Base-by-base conservation (phyloP, 2,113 vertebrate genomes). In the Lathamus discolor region DNA sequence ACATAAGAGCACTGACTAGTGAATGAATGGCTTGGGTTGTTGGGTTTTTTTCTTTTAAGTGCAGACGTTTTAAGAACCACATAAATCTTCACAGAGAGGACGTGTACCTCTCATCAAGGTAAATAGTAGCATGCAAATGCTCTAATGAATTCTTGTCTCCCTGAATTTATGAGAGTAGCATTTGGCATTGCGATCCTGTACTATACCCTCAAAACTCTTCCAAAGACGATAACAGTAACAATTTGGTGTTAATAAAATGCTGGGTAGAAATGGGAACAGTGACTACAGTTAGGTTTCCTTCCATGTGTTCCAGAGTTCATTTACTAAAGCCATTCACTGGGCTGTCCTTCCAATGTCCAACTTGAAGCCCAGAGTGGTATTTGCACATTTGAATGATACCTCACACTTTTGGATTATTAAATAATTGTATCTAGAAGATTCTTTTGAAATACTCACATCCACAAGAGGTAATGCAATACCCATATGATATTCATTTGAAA, bases 51-150 rank as follows among this genome's bases (percentile, higher is more conserved):
- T 17, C 18, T 67, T 51, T 24, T 33, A 12, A 61, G 29, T 6
- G 11, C 57, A 59, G 87, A 61, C 29, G 31, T 22, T 77, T 66
- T 46, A 10, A 33, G 66, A 61, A 15, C 17, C 43, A 20, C 25
- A 2, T 16, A 3, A 5, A 33, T 18, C 31, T 84, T 19, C 35
- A 11, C 54, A 6, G 75, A 15, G 41, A 44, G 86, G 31, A 68
- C 28, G 31, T 28, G 68, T 16, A 27, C 43, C 10, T 61, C 49
- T 62, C 54, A 7, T 20, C 24, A 9, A 6, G 5, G n/a, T 17
- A 11, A 57, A 31, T 0, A 20, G 54, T 1, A 41, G n/a, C 17
- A 2, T 8, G 63, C 28, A 59, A 28, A 33, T 20, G 49, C 31
- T 44, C 18, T 13, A 2, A 46, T 25, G 57, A 46, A 9, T 13